These are phyloP conservation scores for Neodontobutis hainanensis DNA, from an alignment of 2,113 vertebrate genomes.

Conservation along the genomic window DNA sequence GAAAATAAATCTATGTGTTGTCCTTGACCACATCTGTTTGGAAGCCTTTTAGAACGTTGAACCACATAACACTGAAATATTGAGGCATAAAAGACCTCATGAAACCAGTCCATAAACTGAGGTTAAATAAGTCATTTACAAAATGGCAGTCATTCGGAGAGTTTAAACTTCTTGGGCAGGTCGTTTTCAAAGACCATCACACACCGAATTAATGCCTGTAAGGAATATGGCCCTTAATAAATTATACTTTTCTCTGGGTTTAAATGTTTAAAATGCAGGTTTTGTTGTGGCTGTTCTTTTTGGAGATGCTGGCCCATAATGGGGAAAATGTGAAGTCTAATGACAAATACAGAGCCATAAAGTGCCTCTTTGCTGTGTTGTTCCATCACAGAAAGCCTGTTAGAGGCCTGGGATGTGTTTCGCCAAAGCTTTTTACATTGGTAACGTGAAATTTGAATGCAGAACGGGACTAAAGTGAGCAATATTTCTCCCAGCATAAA, in stretches of 20 bases:
- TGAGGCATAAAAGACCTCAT: not conserved
- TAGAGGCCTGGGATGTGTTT: conserved; percentile 17
- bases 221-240: not conserved
- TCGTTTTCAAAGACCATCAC: conserved; percentile 5
- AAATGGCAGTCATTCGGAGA: conserved; percentile 13
- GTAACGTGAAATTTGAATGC: conserved; percentile 8
- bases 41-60: not conserved
- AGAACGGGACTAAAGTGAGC: conserved; percentile 3
- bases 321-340: not conserved
- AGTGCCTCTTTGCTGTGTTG: conserved; percentile 15
- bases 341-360: conserved; percentile 8
- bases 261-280: not conserved
- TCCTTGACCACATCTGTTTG: too few species aligned
- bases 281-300: not conserved
- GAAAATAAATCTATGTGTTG: too few species aligned
- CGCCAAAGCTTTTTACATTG: not conserved
- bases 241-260: not conserved
- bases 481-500: conserved; percentile 3
- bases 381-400: conserved; percentile 8
- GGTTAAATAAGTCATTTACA: conserved; percentile 23
- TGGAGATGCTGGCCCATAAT: not conserved
- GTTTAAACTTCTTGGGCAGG: conserved; percentile 9
- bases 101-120: conserved; percentile 17
- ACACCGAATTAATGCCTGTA: conserved; percentile 14
- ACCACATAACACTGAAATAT: not conserved